These are phyloP conservation scores for Habrosyne pyritoides DNA, from an alignment of 2,888 invertebrate species.

Conservation along the genomic window DNA sequence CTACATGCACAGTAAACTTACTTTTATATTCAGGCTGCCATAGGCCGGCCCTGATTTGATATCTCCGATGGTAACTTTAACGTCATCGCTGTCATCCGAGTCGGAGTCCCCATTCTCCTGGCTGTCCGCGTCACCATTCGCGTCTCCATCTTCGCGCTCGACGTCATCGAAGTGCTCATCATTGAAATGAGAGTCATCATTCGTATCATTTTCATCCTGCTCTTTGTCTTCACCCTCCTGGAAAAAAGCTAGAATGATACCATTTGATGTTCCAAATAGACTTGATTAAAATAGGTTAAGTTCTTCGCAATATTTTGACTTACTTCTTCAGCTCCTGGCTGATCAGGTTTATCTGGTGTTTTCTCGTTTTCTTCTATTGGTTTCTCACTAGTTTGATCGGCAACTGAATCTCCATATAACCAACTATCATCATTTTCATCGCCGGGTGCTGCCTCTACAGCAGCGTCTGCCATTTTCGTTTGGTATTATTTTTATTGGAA, in stretches of 20 bases:
- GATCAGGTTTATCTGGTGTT: slow-evolving; percentile 32
- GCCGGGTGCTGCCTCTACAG: slow-evolving; percentile 62
- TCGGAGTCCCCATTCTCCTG: slow-evolving; percentile 84
- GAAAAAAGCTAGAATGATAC: slow-evolving; percentile 14
- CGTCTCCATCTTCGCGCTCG: slow-evolving; percentile 61
- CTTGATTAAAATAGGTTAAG: slow-evolving; percentile 10
- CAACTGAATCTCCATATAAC: slow-evolving; percentile 92
- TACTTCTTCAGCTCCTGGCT: slow-evolving; percentile 27
- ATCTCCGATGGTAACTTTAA: slow-evolving; percentile 96
- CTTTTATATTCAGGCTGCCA: slow-evolving; percentile 89
- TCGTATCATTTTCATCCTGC: slow-evolving; percentile 72
- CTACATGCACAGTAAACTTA: too few relatives aligned
- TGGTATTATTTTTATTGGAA: slow-evolving; percentile 8
- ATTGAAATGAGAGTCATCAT: slow-evolving; percentile 77
- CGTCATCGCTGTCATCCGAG: slow-evolving; percentile 92
- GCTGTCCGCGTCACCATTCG: slow-evolving; percentile 74
- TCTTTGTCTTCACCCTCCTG: slow-evolving; percentile 76
- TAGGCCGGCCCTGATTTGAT: slow-evolving; percentile 90
- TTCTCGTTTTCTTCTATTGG: slow-evolving; percentile 42
- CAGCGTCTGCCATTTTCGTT: slow-evolving; percentile 69
- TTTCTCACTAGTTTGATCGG: slow-evolving; percentile 59
- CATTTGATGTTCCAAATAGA: slow-evolving; percentile 1
- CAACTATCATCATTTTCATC: slow-evolving; percentile 93
- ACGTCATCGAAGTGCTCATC: slow-evolving; percentile 79
- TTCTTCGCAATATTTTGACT: slow-evolving; percentile 15